phyloP scores from a whole-genome alignment of 92 coral and sea anemone genomes.

The Epizoanthus scotinus region DNA sequence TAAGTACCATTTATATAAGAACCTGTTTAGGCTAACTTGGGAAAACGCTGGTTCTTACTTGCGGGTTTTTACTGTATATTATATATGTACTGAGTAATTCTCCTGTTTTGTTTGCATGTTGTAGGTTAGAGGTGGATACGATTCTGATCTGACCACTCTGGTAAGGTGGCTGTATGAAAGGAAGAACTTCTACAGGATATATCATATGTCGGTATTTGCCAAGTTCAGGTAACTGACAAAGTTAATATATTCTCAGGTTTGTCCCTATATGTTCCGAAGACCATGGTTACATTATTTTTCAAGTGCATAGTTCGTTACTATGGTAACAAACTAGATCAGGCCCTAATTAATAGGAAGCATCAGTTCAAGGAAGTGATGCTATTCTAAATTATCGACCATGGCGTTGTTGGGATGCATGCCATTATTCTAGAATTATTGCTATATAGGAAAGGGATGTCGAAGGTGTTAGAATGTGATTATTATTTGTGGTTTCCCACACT shows the following conservation, averaged over 20 bases:
- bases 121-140: constrained; percentile 67
- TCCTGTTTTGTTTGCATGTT: neutral
- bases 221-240: constrained; percentile 74
- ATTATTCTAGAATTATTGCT: too few species aligned
- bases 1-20: too few species aligned
- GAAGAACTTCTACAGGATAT: constrained; percentile 68
- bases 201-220: constrained; percentile 66
- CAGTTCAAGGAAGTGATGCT: too few species aligned
- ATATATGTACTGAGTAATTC: neutral
- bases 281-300: neutral
- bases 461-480: too few species aligned
- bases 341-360: too few species aligned
- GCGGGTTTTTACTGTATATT: too few species aligned
- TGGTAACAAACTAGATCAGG: neutral
- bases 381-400: too few species aligned
- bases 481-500: too few species aligned
- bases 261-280: neutral
- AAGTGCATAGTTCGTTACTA: neutral
- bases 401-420: too few species aligned
- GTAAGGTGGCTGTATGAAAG: constrained; percentile 94
- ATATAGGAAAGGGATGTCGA: too few species aligned
- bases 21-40: too few species aligned
- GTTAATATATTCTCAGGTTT: neutral
- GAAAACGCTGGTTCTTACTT: too few species aligned
- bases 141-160: constrained; percentile 73